Conservation (phyloP, 2,797 vertebrate genomes). For the Graptemys geographica region DNA sequence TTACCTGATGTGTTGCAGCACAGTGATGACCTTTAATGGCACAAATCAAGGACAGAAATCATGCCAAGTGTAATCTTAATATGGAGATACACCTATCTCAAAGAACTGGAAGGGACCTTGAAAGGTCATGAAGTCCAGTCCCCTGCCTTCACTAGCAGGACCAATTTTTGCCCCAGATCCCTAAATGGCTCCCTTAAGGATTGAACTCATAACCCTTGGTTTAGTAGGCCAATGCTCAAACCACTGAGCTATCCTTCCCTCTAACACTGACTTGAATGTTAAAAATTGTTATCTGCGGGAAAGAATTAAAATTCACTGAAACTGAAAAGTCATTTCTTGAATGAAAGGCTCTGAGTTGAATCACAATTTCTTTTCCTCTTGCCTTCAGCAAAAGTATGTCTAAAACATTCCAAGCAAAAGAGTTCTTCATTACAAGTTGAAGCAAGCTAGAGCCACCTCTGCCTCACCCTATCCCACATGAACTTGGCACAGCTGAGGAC, state of each 20-base stretch:
- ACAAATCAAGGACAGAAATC: not conserved
- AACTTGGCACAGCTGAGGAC: not conserved
- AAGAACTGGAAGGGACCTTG: too few relatives aligned
- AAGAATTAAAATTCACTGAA: not conserved
- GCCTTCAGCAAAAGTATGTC: not conserved
- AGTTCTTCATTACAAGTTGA: not conserved
- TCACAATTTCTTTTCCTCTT: not conserved
- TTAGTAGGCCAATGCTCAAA: too few relatives aligned
- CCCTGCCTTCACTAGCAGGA: too few relatives aligned
- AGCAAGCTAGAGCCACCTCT: not conserved
- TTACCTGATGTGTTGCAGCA: not conserved
- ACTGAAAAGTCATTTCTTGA: not conserved
- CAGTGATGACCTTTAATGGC: not conserved
- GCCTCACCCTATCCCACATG: not conserved
- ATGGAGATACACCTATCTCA: too few relatives aligned
- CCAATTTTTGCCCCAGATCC: too few relatives aligned
- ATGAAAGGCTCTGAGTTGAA: not conserved
- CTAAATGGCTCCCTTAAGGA: too few relatives aligned
- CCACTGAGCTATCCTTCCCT: too few relatives aligned
- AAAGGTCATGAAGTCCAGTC: too few relatives aligned
- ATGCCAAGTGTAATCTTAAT: not conserved
- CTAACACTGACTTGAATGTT: not conserved
- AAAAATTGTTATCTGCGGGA: slow-evolving; percentile 7
- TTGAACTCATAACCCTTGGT: too few relatives aligned
- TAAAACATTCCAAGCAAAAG: not conserved